phyloP scores from a whole-genome alignment of 1,140 invertebrate species.

The Drosophila punjabiensis region DNA sequence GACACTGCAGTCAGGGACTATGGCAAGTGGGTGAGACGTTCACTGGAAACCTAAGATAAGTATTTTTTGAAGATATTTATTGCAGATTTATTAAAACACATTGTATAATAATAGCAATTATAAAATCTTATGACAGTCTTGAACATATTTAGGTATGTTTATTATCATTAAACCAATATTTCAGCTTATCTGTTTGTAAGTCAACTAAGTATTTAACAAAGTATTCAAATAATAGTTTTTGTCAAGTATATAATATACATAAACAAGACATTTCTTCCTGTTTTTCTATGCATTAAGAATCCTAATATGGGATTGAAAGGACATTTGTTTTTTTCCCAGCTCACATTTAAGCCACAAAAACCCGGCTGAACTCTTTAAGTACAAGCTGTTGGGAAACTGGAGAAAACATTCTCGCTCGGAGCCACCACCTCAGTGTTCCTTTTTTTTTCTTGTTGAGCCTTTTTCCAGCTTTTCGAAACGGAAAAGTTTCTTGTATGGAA shows the following conservation, averaged over 20 bases:
- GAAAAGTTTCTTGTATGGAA: slow-evolving; percentile 63
- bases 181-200: not conserved
- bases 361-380: slow-evolving; percentile 14
- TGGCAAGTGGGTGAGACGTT: slow-evolving; percentile 4
- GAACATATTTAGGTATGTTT: not conserved
- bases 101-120: not conserved
- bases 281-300: slow-evolving; percentile 2
- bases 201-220: not conserved
- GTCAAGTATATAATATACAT: no score
- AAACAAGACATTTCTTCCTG: not conserved
- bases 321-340: not conserved
- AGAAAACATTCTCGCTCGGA: slow-evolving; percentile 16
- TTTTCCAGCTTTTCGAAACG: slow-evolving; percentile 29
- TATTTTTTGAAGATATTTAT: not conserved
- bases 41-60: not conserved
- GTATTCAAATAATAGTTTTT: not conserved
- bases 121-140: not conserved
- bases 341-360: slow-evolving; percentile 16
- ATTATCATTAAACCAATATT: not conserved
- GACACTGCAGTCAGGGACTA: slow-evolving; percentile 42
- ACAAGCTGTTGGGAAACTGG: slow-evolving; percentile 21
- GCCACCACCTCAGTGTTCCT: slow-evolving; percentile 32
- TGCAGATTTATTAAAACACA: not conserved
- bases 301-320: not conserved
- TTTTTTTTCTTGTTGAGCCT: slow-evolving; percentile 10